A percentile compares a stretch with the other conserved stretches of the same genome.
Evolutionary conservation across 1,140 invertebrate genomes (phyloP).

Genomic region (Drosophila suzukii): DNA sequence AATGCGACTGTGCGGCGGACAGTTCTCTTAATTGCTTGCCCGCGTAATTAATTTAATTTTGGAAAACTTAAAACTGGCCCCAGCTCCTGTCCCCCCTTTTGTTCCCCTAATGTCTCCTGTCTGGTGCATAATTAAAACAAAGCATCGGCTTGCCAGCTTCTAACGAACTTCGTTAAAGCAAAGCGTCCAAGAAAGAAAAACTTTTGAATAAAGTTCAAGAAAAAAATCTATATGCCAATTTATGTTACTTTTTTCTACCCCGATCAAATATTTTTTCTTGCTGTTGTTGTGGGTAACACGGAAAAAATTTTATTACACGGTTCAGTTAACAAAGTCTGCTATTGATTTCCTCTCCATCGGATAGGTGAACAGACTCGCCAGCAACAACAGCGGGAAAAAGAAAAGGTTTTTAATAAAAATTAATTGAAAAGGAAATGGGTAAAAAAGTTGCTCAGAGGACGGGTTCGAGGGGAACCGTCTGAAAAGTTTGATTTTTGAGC

Average conservation of each 20-base stretch:
- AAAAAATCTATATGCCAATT: conserved; percentile 66
- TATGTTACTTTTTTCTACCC: conserved; percentile 37
- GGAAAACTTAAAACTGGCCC: conserved; percentile 66
- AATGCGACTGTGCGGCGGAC: conserved; percentile 43
- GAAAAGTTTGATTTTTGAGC: conserved; percentile 57
- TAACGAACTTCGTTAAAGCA: conserved; percentile 64
- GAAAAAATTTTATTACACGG: conserved; percentile 66
- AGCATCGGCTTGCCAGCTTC: conserved; percentile 42
- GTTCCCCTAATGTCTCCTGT: conserved; percentile 47
- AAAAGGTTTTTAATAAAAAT: conserved; percentile 67
- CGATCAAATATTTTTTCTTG: not conserved
- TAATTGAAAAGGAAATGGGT: conserved; percentile 69
- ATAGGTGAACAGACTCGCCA: conserved; percentile 26
- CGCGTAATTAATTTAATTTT: conserved; percentile 76
- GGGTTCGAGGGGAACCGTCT: conserved; percentile 35
- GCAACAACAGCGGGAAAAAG: conserved; percentile 12
- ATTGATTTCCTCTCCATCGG: conserved; percentile 55
- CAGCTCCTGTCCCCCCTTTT: conserved; percentile 9
- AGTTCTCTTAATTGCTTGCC: conserved; percentile 73
- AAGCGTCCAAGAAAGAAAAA: conserved; percentile 31
- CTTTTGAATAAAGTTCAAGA: conserved; percentile 47
- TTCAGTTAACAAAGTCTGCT: conserved; percentile 68
- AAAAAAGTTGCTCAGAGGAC: conserved; percentile 1
- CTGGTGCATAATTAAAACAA: conserved; percentile 70
- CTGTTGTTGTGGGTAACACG: conserved; percentile 18